A percentile compares a stretch with the other conserved stretches of the same genome.
Evolutionary conservation across 1,140 invertebrate genomes (phyloP).

Genomic region (Drosophila littoralis): DNA sequence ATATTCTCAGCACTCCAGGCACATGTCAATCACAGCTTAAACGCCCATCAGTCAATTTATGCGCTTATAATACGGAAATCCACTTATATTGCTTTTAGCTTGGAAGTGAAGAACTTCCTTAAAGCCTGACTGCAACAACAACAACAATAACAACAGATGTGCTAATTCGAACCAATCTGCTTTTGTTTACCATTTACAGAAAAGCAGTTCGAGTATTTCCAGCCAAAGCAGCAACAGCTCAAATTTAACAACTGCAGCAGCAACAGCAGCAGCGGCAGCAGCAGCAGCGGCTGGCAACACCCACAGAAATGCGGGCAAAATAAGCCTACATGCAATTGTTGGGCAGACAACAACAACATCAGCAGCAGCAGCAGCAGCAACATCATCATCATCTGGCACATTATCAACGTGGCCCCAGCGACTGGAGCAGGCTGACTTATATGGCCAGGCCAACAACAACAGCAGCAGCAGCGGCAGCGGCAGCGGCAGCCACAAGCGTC

Average conservation of each 20-base stretch:
- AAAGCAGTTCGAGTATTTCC: conserved; percentile 83
- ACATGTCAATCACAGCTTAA: conserved; percentile 17
- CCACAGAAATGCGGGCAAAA: conserved; percentile 79
- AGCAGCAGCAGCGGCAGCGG: conserved; percentile 12
- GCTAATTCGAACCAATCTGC: conserved; percentile 50
- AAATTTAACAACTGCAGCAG: conserved; percentile 73
- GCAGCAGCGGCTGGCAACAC: conserved; percentile 60
- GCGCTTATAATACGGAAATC: conserved; percentile 26
- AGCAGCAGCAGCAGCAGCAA: conserved; percentile 49
- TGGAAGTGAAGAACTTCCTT: conserved; percentile 53
- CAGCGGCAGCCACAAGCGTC: conserved; percentile 8
- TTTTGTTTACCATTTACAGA: conserved; percentile 77
- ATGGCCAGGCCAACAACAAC: conserved; percentile 64
- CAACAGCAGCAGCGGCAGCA: conserved; percentile 34
- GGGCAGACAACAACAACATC: conserved; percentile 63
- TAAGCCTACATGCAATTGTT: conserved; percentile 84
- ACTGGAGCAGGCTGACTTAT: conserved; percentile 74
- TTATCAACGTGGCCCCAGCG: conserved; percentile 68
- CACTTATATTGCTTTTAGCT: conserved; percentile 8
- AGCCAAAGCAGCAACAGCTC: conserved; percentile 79
- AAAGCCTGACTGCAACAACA: conserved; percentile 31
- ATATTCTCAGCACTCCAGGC: neutral
- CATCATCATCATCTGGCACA: conserved; percentile 41
- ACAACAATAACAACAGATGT: conserved; percentile 20
- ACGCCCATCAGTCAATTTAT: conserved; percentile 10